Percentiles rank a stretch among this genome's conserved stretches.
phyloP scores from a whole-genome alignment of 2,113 vertebrate species.

The Thinocorus orbignyianus region DNA sequence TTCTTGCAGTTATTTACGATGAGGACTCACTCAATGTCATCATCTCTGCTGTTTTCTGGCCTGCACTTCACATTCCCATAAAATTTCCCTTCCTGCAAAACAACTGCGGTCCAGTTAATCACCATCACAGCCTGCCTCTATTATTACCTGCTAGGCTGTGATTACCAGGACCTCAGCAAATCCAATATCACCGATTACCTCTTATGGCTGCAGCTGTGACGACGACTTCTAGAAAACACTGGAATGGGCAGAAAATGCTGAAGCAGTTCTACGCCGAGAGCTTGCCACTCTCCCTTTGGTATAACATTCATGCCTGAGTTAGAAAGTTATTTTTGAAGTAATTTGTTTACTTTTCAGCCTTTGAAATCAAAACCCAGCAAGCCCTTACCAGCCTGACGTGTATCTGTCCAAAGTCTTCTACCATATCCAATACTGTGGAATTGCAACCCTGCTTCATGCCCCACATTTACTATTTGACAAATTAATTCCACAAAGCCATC shows the following conservation, averaged over 20 bases:
- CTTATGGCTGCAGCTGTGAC: constrained; percentile 16
- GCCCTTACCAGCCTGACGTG: neutral
- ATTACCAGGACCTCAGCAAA: constrained; percentile 40
- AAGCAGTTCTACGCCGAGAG: neutral
- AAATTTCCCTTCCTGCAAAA: constrained; percentile 24
- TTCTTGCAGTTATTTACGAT: neutral
- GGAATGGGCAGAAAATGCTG: constrained; percentile 7
- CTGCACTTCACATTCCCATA: neutral
- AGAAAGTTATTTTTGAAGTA: neutral
- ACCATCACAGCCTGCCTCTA: neutral
- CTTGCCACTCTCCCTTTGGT: neutral
- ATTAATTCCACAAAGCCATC: neutral
- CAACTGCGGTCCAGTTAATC: constrained; percentile 2
- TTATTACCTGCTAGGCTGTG: constrained; percentile 35
- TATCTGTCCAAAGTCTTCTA: neutral
- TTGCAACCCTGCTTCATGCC: neutral
- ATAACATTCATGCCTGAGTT: neutral
- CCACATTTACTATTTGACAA: neutral
- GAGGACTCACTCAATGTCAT: neutral
- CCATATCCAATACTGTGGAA: neutral
- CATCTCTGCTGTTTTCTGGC: neutral
- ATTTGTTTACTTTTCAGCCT: neutral
- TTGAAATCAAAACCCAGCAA: neutral
- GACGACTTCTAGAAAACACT: neutral
- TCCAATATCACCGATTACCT: constrained; percentile 17